A percentile compares a stretch with the other conserved stretches of the same genome.
These are phyloP conservation scores for Alouatta palliata DNA, from an alignment of 2,113 vertebrate genomes.

Conservation along the genomic window DNA sequence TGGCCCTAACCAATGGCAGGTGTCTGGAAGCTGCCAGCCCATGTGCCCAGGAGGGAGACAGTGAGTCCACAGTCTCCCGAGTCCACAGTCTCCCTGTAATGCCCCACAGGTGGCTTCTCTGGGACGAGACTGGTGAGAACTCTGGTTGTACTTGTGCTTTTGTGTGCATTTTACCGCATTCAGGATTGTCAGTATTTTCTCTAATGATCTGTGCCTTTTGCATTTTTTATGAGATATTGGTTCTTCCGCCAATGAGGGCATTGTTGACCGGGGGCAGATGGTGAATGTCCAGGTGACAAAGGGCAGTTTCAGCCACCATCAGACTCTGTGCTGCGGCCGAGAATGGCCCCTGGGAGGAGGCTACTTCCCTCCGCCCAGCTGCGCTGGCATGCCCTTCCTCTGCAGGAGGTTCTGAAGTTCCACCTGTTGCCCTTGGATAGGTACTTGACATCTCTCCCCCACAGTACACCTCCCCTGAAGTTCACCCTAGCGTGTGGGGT, in stretches of 20 bases:
- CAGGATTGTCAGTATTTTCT: background rate
- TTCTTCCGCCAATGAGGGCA: background rate
- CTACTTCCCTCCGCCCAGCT: background rate
- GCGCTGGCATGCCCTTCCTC: no score
- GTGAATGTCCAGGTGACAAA: background rate
- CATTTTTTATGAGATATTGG: background rate
- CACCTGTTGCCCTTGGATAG: background rate
- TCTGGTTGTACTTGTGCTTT: background rate
- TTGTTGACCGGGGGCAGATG: background rate
- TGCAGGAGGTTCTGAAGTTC: background rate
- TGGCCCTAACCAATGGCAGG: background rate
- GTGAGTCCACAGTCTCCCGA: background rate
- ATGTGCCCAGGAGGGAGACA: background rate
- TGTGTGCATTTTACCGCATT: background rate
- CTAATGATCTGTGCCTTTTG: background rate
- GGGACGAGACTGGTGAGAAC: no score
- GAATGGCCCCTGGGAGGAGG: background rate
- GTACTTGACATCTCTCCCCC: background rate
- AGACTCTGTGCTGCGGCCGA: background rate
- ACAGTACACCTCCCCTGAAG: background rate
- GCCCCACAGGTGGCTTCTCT: background rate
- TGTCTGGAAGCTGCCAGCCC: background rate
- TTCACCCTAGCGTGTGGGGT: rapidly evolving
- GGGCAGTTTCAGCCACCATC: background rate
- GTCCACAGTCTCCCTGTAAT: background rate